Evolutionary conservation across 2,113 vertebrate genomes (phyloP).

Genomic region (Corydoras maculifer): DNA sequence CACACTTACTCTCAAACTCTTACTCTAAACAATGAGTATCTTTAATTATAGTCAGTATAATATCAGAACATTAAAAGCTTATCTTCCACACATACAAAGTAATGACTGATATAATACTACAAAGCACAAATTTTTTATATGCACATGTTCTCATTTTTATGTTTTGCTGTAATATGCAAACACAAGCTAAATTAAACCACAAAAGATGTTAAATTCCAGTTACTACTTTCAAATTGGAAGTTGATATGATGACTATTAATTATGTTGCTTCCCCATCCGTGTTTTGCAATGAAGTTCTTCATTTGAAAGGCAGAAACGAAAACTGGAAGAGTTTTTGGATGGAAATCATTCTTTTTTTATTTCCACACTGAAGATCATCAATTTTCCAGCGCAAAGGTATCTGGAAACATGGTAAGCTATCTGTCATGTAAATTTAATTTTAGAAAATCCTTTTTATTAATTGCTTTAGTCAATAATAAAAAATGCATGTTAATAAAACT

Average conservation of each 20-base stretch:
- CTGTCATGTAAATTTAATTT: neutral
- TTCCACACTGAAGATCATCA: neutral
- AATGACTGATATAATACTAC: too few species aligned
- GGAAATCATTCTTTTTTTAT: constrained; percentile 14
- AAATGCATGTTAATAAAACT: neutral
- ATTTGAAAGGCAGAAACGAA: constrained; percentile 30
- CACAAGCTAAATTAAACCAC: constrained; percentile 6
- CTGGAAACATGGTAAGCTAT: constrained; percentile 17
- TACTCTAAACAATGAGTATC: too few species aligned
- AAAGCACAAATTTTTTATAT: neutral
- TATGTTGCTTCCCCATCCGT: constrained; percentile 27
- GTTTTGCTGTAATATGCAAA: constrained; percentile 13
- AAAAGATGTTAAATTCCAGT: neutral
- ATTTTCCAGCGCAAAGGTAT: constrained; percentile 6
- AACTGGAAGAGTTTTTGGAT: neutral
- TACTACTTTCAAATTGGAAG: neutral
- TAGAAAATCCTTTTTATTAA: neutral
- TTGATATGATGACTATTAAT: constrained; percentile 19
- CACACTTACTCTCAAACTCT: too few species aligned
- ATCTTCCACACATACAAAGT: too few species aligned
- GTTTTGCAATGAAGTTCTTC: constrained; percentile 23
- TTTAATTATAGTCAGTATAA: too few species aligned
- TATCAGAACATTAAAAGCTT: too few species aligned
- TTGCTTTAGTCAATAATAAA: neutral
- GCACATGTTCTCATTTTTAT: too few species aligned